Evolutionary conservation across 2,797 vertebrate species (phyloP).

Genomic region (Chaunax sp.): DNA sequence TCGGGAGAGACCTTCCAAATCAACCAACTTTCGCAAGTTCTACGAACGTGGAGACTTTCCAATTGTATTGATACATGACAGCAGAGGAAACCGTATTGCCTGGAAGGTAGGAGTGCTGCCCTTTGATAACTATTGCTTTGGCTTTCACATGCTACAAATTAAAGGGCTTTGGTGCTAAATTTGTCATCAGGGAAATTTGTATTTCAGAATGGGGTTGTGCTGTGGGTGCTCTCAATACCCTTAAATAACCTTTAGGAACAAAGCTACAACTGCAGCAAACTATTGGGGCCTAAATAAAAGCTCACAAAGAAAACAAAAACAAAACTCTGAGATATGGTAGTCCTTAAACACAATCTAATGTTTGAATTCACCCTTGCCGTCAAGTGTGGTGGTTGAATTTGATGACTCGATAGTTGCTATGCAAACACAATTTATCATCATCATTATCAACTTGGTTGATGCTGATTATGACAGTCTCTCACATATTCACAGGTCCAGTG

Average conservation of each 20-base stretch:
- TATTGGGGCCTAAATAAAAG: conserved; percentile 24
- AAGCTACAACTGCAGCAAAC: conserved; percentile 13
- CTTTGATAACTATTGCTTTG: not conserved
- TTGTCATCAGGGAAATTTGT: not conserved
- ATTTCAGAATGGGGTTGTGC: conserved; percentile 6
- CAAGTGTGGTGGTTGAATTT: conserved; percentile 16
- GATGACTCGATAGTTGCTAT: conserved; percentile 29
- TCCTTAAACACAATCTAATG: not conserved
- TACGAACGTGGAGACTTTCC: conserved; percentile 94
- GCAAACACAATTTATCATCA: conserved; percentile 49
- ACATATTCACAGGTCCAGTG: conserved; percentile 39
- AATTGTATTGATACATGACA: conserved; percentile 75
- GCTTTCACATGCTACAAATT: conserved; percentile 11
- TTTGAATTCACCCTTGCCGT: conserved; percentile 15
- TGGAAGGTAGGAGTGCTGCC: conserved; percentile 81
- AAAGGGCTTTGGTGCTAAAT: conserved; percentile 7
- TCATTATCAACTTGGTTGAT: conserved; percentile 46
- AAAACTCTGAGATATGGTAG: not conserved
- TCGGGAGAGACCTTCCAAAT: conserved; percentile 88
- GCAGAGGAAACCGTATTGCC: conserved; percentile 77
- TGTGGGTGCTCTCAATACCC: not conserved
- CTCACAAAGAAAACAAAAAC: not conserved
- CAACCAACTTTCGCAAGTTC: conserved; percentile 91
- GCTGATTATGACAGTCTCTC: conserved; percentile 48
- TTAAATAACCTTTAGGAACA: conserved; percentile 16